Evolutionary conservation across 2,797 vertebrate genomes (phyloP).

Genomic region (Chromis chromis): DNA sequence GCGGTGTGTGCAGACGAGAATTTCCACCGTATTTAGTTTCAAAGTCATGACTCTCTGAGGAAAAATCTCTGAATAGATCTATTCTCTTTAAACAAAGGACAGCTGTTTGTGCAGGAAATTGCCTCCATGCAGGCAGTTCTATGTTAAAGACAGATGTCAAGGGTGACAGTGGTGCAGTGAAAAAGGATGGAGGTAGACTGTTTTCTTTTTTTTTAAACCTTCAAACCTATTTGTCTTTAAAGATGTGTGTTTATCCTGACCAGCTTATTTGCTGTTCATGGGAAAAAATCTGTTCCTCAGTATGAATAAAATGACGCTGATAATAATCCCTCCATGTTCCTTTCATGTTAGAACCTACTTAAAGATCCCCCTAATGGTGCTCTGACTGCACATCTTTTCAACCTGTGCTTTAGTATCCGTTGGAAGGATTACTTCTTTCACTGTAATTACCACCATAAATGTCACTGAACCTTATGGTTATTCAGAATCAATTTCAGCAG

Average conservation of each 20-base stretch:
- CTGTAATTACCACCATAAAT: not conserved
- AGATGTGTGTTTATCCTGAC: not conserved
- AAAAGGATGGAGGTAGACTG: not conserved
- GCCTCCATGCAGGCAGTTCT: not conserved
- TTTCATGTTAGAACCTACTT: slow-evolving; percentile 8
- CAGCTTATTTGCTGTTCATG: not conserved
- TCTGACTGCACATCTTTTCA: slow-evolving; percentile 13
- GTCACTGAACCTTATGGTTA: slow-evolving; percentile 21
- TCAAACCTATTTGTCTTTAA: not conserved
- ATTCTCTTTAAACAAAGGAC: slow-evolving; percentile 18
- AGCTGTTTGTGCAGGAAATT: slow-evolving; percentile 34
- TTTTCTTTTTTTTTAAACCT: not conserved
- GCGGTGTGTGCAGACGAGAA: not conserved
- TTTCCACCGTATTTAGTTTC: slow-evolving; percentile 1
- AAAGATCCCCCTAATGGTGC: slow-evolving; percentile 15
- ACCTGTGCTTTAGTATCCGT: slow-evolving; percentile 1
- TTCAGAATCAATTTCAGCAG: slow-evolving; percentile 43
- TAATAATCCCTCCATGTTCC: not conserved
- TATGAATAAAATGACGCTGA: slow-evolving; percentile 2
- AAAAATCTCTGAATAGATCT: slow-evolving; percentile 15
- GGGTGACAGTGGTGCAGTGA: not conserved
- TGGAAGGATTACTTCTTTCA: slow-evolving; percentile 4
- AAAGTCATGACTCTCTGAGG: not conserved
- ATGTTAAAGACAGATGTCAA: slow-evolving; percentile 7
- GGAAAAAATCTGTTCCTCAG: too few relatives aligned